A percentile compares a stretch with the other conserved stretches of the same genome.
Evolutionary conservation across 2,888 invertebrate genomes (phyloP).

Genomic region (Strigamia crassipes): DNA sequence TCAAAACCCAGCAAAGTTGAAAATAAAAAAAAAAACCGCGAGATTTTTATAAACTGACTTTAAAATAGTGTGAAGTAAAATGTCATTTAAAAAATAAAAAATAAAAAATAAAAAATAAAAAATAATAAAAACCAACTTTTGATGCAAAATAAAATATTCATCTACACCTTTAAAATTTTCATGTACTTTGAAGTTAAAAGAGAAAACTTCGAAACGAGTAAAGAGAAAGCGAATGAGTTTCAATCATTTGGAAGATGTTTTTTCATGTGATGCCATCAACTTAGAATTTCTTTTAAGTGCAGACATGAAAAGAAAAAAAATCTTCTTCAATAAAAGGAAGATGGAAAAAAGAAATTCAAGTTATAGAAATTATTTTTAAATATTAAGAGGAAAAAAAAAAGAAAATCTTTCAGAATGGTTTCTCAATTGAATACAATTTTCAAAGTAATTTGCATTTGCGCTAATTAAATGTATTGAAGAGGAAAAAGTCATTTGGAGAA

Average conservation of each 20-base stretch:
- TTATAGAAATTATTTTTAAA: not conserved
- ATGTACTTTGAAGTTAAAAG: not conserved
- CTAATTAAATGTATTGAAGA: constrained; percentile 30
- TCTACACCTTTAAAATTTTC: not conserved
- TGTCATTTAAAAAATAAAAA: not conserved
- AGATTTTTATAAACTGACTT: too few species aligned
- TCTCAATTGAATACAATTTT: constrained; percentile 6
- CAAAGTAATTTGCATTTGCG: constrained; percentile 26
- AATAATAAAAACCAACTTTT: not conserved
- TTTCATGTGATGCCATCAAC: constrained; percentile 14
- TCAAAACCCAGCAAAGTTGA: not conserved
- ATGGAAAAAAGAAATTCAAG: not conserved
- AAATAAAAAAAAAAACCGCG: not conserved
- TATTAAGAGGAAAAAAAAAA: not conserved
- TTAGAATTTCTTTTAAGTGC: not conserved
- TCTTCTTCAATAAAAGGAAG: not conserved
- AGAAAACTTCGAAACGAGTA: not conserved
- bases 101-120: not conserved
- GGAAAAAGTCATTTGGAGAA: not conserved
- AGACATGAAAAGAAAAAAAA: not conserved
- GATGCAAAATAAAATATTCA: not conserved
- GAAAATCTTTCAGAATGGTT: not conserved
- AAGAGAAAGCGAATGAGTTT: not conserved
- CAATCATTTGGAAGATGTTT: constrained; percentile 8
- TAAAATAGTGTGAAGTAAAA: too few species aligned